A percentile compares a stretch with the other conserved stretches of the same genome.
Conservation (phyloP, 2,797 vertebrate species). For the Sciurus carolinensis region DNA sequence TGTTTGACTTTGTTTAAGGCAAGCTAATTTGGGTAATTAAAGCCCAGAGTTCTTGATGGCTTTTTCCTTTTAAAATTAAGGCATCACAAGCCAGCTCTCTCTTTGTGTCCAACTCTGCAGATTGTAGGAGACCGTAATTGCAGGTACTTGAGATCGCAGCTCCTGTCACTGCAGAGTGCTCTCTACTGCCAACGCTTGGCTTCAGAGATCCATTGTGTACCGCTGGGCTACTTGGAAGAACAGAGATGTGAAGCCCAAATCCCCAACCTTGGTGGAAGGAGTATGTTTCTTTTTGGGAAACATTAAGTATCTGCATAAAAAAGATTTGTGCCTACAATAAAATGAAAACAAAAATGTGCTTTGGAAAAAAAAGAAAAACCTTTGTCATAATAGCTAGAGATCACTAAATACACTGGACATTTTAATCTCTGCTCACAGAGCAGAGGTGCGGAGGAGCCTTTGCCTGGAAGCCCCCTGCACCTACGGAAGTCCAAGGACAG, state of each 20-base stretch:
- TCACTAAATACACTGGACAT: background rate
- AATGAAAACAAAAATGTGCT: background rate
- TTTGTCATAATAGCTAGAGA: background rate
- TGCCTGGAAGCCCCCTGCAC: background rate
- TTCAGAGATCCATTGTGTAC: background rate
- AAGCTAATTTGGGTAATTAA: conserved; percentile 34
- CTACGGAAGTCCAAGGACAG: rapidly evolving
- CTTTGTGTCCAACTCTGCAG: conserved; percentile 26
- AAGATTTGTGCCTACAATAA: conserved; percentile 25
- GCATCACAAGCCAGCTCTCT: background rate
- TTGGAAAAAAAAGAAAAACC: background rate
- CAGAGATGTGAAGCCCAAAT: background rate
- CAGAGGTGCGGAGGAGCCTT: background rate
- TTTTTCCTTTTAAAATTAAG: conserved; percentile 38
- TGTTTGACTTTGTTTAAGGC: conserved; percentile 7
- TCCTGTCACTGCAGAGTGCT: background rate
- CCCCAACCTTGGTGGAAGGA: background rate
- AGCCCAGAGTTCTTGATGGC: background rate
- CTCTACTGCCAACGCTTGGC: background rate
- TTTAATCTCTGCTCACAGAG: conserved; percentile 23
- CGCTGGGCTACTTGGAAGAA: background rate
- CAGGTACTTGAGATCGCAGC: background rate
- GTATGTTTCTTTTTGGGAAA: background rate
- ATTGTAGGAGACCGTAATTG: background rate
- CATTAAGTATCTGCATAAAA: conserved; percentile 9